phyloP scores from a whole-genome alignment of 2,113 vertebrate species.

The Beaufortia kweichowensis region DNA sequence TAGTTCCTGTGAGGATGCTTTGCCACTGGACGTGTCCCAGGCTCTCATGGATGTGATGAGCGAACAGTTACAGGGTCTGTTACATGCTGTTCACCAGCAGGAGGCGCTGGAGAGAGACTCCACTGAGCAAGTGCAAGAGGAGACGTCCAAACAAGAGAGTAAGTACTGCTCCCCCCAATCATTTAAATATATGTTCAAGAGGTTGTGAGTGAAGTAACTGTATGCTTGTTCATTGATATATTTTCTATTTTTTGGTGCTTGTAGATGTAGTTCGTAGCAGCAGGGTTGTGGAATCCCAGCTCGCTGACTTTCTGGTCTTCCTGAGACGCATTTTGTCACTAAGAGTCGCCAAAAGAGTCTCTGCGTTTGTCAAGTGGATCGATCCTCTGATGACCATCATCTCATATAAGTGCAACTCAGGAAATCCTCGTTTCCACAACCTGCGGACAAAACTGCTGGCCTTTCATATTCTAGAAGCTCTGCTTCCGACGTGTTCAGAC shows the following conservation, averaged over 20 bases:
- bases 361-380: conserved; percentile 75
- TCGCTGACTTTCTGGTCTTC: conserved; percentile 80
- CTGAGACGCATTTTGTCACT: conserved; percentile 74
- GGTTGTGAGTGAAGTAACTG: not conserved
- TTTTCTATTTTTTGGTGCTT: not conserved
- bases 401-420: conserved; percentile 71
- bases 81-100: conserved; percentile 70
- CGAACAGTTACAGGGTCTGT: conserved; percentile 73
- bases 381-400: conserved; percentile 78
- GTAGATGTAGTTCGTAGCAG: conserved; percentile 60
- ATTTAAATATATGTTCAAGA: too few species aligned
- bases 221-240: conserved; percentile 12
- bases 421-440: conserved; percentile 71
- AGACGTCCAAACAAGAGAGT: conserved; percentile 63
- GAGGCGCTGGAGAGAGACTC: conserved; percentile 64
- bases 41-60: conserved; percentile 80
- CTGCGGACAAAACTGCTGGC: conserved; percentile 78
- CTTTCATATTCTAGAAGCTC: conserved; percentile 77
- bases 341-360: conserved; percentile 69
- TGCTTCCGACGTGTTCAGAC: conserved; percentile 76
- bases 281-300: conserved; percentile 75
- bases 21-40: conserved; percentile 74
- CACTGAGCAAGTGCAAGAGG: conserved; percentile 49
- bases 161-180: conserved; percentile 13
- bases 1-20: conserved; percentile 75